A percentile compares a stretch with the other conserved stretches of the same genome.
Evolutionary conservation across 2,888 invertebrate species (phyloP).

Genomic region (Boloria selene): DNA sequence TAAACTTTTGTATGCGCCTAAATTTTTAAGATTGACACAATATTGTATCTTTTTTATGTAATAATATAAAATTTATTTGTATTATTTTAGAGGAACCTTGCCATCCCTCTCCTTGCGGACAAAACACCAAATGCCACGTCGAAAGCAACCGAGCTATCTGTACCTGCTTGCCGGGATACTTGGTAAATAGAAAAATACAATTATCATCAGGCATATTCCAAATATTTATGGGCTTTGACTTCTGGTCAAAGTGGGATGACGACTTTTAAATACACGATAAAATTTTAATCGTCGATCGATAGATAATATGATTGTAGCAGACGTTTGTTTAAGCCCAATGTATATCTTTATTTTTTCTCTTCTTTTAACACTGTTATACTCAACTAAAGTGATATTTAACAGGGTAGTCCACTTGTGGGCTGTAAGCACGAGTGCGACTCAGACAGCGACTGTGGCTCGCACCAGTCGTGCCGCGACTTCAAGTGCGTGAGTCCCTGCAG

Average conservation of each 20-base stretch:
- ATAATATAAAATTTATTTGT: too few species aligned
- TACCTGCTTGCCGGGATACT: constrained; percentile 88
- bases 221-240: too few species aligned
- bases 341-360: too few species aligned
- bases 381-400: constrained; percentile 30
- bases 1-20: too few species aligned
- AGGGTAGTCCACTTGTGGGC: constrained; percentile 89
- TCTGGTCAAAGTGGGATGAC: not conserved
- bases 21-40: too few species aligned
- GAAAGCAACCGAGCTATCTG: constrained; percentile 89
- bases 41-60: not conserved
- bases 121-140: constrained; percentile 91
- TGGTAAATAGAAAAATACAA: constrained; percentile 55
- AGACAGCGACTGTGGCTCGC: constrained; percentile 87
- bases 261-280: too few species aligned
- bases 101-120: constrained; percentile 91
- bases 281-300: too few species aligned
- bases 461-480: constrained; percentile 88
- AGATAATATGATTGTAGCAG: too few species aligned
- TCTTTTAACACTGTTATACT: too few species aligned
- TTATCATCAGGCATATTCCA: not conserved
- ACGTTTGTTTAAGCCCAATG: too few species aligned
- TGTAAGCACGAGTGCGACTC: constrained; percentile 93
- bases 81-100: constrained; percentile 87
- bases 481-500: constrained; percentile 89